Base-by-base conservation (phyloP, 2,888 invertebrate species). In the Ophion slaviceki region DNA sequence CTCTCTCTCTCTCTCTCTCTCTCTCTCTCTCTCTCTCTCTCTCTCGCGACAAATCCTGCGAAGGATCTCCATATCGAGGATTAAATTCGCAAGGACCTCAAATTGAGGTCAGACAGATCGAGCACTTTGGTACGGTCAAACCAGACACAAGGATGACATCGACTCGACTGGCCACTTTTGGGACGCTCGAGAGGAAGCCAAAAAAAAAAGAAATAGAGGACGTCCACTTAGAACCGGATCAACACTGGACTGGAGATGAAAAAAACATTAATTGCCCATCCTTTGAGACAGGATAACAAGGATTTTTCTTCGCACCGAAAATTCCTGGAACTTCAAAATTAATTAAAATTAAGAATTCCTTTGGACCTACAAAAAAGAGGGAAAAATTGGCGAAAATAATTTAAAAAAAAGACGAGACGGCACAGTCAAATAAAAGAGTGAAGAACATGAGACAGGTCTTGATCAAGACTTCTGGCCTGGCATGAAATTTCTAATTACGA, bases 101-200 rank as follows among this genome's bases (percentile, higher is more conserved):
- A 40, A 84, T 84, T 77, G 86, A 80, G 86, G 84, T 86, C 86
- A 80, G 77, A 83, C 57, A 36, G 7, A 40, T n/a, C 74, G 61
- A 72, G 72, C 14, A 32, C 24, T 20, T 75, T 72, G 66, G 11
- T 72, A 40, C 14, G 11, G 36, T 40, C 47, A 28, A 75, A 32
- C 62, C 45, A n/a, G 59, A 76, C 57, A 76, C 66, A 53, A 32
- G 14, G 3, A 53, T 57, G 67, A 53, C 40, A 77, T 67, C 67
- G 24, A 77, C 40, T 67, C 40, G 64, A 20, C 57, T 17, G 57
- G 36, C 57, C 24, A 77, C 67, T 77, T 67, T 40, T 40, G 57
- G 67, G 57, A 67, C 57, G 62, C 36, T 11, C 53, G 57, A 2
- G 57, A 45, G 40, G 57, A 72, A 20, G 20, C 7, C 6, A 47